These are phyloP conservation scores for Geotrupes spiniger DNA, from an alignment of 2,888 invertebrate genomes.

Conservation along the genomic window DNA sequence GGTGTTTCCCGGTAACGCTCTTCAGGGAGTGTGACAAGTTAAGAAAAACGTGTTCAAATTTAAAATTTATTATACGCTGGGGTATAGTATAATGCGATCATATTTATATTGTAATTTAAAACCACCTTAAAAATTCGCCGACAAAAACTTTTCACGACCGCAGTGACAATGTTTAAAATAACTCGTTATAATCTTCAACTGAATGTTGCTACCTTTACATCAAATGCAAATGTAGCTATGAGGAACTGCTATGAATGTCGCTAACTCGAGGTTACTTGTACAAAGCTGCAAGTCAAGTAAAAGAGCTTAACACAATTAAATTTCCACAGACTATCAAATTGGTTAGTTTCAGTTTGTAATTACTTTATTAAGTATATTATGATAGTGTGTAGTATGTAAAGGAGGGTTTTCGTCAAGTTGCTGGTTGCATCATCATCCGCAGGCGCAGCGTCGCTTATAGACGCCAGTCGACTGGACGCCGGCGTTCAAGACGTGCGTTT, in stretches of 20 bases:
- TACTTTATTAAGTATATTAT: slow-evolving; percentile 8
- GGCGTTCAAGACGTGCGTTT: slow-evolving; percentile 23
- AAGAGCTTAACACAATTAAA: too few species aligned
- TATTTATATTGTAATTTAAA: too few species aligned
- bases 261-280: too few species aligned
- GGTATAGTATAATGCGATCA: neutral
- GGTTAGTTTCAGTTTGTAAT: slow-evolving; percentile 1
- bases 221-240: too few species aligned
- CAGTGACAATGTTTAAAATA: too few species aligned
- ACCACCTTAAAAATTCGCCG: too few species aligned
- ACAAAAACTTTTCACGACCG: too few species aligned
- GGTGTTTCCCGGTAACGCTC: slow-evolving; percentile 1
- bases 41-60: slow-evolving; percentile 4
- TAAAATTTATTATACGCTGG: slow-evolving; percentile 1
- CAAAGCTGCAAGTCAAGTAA: too few species aligned
- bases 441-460: slow-evolving; percentile 30
- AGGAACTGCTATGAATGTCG: too few species aligned
- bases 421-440: slow-evolving; percentile 23
- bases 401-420: neutral
- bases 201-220: too few species aligned
- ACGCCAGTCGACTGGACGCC: slow-evolving; percentile 35
- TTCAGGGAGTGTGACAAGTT: slow-evolving; percentile 1
- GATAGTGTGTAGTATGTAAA: neutral
- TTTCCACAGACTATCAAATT: neutral
- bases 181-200: too few species aligned